Conservation (phyloP, 2,888 invertebrate genomes). For the Halictus ligatus region DNA sequence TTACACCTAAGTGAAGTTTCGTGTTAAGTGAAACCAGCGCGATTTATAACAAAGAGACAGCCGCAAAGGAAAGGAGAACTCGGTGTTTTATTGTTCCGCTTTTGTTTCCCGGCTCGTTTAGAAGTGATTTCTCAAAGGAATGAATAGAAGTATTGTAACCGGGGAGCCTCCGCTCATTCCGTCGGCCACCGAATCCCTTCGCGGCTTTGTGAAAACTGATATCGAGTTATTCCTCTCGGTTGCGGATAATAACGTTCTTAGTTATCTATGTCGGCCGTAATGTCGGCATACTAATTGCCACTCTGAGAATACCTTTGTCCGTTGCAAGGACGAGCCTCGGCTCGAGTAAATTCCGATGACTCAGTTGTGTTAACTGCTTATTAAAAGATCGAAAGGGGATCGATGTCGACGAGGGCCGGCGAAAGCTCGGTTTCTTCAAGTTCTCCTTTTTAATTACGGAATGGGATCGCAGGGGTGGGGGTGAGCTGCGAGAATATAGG, state of each 20-base stretch:
- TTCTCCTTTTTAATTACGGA: background rate
- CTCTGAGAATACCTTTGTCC: constrained; percentile 47
- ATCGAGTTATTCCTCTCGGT: constrained; percentile 52
- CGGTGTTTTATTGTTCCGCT: constrained; percentile 46
- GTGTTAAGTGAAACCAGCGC: constrained; percentile 41
- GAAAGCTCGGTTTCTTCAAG: constrained; percentile 2
- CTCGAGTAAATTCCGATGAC: constrained; percentile 35
- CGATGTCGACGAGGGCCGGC: constrained; percentile 9
- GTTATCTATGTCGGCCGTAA: constrained; percentile 51
- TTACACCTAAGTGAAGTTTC: constrained; percentile 49
- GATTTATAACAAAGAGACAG: constrained; percentile 37
- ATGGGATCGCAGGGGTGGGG: background rate
- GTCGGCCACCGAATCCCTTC: background rate
- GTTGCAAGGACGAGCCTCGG: constrained; percentile 23
- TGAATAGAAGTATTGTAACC: constrained; percentile 50
- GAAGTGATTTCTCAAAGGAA: constrained; percentile 54
- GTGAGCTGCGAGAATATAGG: background rate
- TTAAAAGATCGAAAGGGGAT: constrained; percentile 29
- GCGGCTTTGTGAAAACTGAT: constrained; percentile 42
- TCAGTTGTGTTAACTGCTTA: constrained; percentile 36
- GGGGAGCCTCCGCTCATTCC: background rate
- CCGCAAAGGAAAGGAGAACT: constrained; percentile 10
- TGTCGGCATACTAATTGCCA: constrained; percentile 64
- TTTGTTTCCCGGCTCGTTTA: constrained; percentile 47
- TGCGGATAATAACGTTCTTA: constrained; percentile 57